Percentiles rank a stretch among this genome's conserved stretches.
Evolutionary conservation across 2,888 invertebrate species (phyloP).

Genomic region (Cephus rjabovi): DNA sequence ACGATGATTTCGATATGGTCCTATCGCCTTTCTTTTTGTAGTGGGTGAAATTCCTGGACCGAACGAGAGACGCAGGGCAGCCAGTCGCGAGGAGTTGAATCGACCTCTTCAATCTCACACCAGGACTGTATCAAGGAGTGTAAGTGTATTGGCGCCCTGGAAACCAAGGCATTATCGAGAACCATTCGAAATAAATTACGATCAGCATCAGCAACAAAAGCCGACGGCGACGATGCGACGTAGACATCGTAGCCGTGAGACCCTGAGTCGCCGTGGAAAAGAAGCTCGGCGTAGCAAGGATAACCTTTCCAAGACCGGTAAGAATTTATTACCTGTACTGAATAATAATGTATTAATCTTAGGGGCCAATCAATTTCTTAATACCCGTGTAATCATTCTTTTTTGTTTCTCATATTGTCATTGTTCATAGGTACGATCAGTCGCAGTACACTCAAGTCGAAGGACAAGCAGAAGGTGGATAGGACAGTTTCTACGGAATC

Average conservation of each 20-base stretch:
- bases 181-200: conserved; percentile 83
- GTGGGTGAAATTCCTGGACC: conserved; percentile 89
- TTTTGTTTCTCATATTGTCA: not conserved
- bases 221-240: conserved; percentile 63
- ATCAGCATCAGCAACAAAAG: conserved; percentile 68
- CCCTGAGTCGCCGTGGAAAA: conserved; percentile 58
- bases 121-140: conserved; percentile 79
- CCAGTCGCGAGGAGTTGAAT: conserved; percentile 81
- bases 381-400: not conserved
- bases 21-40: conserved; percentile 51
- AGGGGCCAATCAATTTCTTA: not conserved
- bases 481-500: conserved; percentile 73
- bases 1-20: not conserved
- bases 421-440: conserved; percentile 56
- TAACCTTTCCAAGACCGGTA: conserved; percentile 60
- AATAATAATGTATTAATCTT: not conserved
- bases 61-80: conserved; percentile 72
- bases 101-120: conserved; percentile 74
- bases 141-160: conserved; percentile 88
- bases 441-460: conserved; percentile 61
- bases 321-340: conserved; percentile 7
- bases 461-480: conserved; percentile 62
- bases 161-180: conserved; percentile 80
- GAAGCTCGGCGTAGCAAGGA: conserved; percentile 58
- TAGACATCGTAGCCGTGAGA: conserved; percentile 60